Evolutionary conservation across 2,888 invertebrate species (phyloP).

Genomic region (Synergus gifuensis): DNA sequence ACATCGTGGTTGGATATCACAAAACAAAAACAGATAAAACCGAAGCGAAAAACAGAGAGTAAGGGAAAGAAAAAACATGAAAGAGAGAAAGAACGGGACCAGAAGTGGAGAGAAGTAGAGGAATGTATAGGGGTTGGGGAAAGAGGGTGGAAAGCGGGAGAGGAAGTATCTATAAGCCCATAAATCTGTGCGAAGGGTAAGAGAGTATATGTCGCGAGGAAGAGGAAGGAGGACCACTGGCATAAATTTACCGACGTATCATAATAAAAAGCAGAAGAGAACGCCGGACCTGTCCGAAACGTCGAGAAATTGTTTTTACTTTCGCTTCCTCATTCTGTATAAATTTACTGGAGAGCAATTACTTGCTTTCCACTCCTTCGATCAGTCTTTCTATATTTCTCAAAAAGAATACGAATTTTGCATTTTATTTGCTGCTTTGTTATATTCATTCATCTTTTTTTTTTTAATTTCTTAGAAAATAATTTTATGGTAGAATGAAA

Average conservation of each 20-base stretch:
- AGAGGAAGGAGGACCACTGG: conserved; percentile 56
- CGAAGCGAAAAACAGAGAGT: conserved; percentile 51
- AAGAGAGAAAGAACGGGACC: conserved; percentile 37
- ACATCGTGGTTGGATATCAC: conserved; percentile 57
- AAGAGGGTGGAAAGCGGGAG: conserved; percentile 49
- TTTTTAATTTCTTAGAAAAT: background rate
- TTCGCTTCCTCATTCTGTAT: conserved; percentile 38
- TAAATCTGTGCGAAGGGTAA: conserved; percentile 67
- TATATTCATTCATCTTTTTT: background rate
- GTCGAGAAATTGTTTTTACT: conserved; percentile 55
- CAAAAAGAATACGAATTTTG: background rate
- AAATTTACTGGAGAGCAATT: conserved; percentile 39
- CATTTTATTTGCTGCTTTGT: background rate
- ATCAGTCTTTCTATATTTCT: conserved; percentile 7
- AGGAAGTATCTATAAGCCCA: conserved; percentile 74
- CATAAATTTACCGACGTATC: conserved; percentile 66
- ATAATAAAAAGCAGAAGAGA: conserved; percentile 59
- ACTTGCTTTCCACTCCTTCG: conserved; percentile 8
- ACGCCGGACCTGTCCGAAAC: conserved; percentile 50
- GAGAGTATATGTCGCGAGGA: conserved; percentile 46
- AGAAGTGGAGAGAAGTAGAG: conserved; percentile 57
- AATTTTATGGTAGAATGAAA: conserved; percentile 2
- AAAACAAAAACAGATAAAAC: conserved; percentile 63
- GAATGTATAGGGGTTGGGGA: conserved; percentile 40
- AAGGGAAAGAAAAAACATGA: background rate